phyloP scores from a whole-genome alignment of 2,888 invertebrate species.

The Ornithoptera priamus region DNA sequence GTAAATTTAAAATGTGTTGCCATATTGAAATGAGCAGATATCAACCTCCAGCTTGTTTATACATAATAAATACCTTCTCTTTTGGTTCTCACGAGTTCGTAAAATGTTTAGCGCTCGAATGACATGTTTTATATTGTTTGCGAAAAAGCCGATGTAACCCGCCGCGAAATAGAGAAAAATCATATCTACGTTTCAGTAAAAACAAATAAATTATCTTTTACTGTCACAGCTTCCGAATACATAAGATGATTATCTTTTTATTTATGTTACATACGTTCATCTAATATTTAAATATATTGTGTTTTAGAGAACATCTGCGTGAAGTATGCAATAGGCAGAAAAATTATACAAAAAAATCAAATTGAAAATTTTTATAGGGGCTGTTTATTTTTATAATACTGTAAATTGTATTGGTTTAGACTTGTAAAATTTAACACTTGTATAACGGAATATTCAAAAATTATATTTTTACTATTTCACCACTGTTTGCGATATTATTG shows the following conservation, averaged over 20 bases:
- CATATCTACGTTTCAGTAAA: constrained; percentile 18
- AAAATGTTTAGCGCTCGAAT: constrained; percentile 18
- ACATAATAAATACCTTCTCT: constrained; percentile 13
- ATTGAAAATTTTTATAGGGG: no score
- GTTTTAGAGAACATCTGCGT: no score
- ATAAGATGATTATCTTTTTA: constrained; percentile 1
- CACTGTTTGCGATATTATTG: no score
- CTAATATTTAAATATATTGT: no score
- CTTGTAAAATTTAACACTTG: no score
- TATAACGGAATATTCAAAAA: no score
- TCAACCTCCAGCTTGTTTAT: constrained; percentile 7
- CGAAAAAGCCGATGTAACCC: constrained; percentile 19
- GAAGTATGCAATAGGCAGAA: no score
- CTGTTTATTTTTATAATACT: no score
- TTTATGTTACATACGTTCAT: not conserved
- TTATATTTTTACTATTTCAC: no score
- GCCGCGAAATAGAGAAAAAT: constrained; percentile 17
- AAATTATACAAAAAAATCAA: no score
- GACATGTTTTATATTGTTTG: constrained; percentile 26
- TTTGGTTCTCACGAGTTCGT: constrained; percentile 19
- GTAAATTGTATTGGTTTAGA: no score
- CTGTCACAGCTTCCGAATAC: constrained; percentile 3
- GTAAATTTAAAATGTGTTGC: constrained; percentile 6
- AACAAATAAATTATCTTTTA: constrained; percentile 20
- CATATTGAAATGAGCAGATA: constrained; percentile 6